A percentile compares a stretch with the other conserved stretches of the same genome.
phyloP scores from a whole-genome alignment of 2,797 vertebrate species.

The Mareca penelope region DNA sequence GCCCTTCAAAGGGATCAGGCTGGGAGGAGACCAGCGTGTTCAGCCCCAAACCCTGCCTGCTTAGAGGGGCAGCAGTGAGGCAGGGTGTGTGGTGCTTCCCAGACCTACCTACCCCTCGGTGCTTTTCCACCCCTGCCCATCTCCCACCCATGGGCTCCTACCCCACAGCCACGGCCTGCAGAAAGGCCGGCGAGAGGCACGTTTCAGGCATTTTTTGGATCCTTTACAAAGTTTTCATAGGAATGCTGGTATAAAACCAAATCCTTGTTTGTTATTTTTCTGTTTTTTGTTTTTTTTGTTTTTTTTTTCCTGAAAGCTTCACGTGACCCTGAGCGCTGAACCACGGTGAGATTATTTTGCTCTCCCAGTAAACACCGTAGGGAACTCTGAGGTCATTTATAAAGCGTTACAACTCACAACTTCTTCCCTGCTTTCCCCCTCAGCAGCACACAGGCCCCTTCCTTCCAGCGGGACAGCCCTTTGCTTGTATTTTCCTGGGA shows the following conservation, averaged over 20 bases:
- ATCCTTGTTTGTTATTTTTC: background rate
- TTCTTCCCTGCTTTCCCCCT: background rate
- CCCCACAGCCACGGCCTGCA: accelerated
- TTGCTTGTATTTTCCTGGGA: slow-evolving; percentile 9
- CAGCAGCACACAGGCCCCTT: slow-evolving; percentile 31
- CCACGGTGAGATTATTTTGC: background rate
- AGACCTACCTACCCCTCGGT: accelerated
- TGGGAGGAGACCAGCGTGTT: accelerated
- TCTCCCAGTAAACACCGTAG: slow-evolving; percentile 28
- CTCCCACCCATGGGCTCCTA: too few relatives aligned
- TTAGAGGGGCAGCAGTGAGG: background rate
- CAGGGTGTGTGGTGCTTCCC: background rate
- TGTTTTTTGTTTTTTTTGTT: background rate
- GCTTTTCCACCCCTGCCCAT: background rate
- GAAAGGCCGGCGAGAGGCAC: background rate
- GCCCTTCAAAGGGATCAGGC: accelerated
- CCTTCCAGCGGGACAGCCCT: slow-evolving; percentile 14
- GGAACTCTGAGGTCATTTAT: slow-evolving; percentile 63
- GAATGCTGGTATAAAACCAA: background rate
- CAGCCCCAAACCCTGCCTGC: background rate
- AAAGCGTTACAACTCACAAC: background rate
- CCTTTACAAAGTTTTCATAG: background rate
- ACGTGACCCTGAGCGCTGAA: background rate
- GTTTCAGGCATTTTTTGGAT: background rate
- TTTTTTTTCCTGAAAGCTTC: background rate